Evolutionary conservation across 2,888 invertebrate species (phyloP).

Genomic region (Platycheirus albimanus): DNA sequence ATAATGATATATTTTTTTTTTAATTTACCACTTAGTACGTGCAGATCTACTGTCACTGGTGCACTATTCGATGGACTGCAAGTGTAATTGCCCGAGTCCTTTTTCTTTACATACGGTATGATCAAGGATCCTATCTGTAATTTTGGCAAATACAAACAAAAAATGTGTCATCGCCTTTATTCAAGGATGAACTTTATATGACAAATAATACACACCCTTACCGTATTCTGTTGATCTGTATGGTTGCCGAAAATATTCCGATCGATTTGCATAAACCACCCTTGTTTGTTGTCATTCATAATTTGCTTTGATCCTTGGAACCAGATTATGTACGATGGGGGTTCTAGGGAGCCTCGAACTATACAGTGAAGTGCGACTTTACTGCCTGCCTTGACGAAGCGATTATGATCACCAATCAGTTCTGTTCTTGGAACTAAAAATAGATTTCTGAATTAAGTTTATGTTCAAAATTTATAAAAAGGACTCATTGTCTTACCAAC

Average conservation of each 20-base stretch:
- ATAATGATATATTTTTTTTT: neutral
- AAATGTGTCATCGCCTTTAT: conserved; percentile 31
- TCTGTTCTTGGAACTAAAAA: conserved; percentile 92
- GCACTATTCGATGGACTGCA: conserved; percentile 96
- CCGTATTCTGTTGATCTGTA: conserved; percentile 81
- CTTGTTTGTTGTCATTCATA: conserved; percentile 79
- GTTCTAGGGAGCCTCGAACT: conserved; percentile 94
- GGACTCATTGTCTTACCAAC: conserved; percentile 91
- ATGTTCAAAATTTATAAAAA: too few species aligned
- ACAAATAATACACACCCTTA: conserved; percentile 76
- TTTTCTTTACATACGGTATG: conserved; percentile 82
- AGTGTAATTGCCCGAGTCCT: conserved; percentile 90
- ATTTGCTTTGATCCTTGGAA: conserved; percentile 86
- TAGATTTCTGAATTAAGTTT: too few species aligned
- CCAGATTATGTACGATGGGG: conserved; percentile 97
- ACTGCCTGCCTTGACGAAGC: conserved; percentile 95
- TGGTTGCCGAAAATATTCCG: conserved; percentile 80
- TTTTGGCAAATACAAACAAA: conserved; percentile 49
- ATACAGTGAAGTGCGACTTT: conserved; percentile 94
- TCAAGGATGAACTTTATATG: conserved; percentile 1
- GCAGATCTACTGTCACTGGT: conserved; percentile 93
- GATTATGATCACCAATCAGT: conserved; percentile 93
- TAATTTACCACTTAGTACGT: conserved; percentile 92
- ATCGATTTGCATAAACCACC: conserved; percentile 82
- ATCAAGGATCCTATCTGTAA: conserved; percentile 82